Evolutionary conservation across 1,140 invertebrate genomes (phyloP).

Genomic region (Drosophila suzukii): DNA sequence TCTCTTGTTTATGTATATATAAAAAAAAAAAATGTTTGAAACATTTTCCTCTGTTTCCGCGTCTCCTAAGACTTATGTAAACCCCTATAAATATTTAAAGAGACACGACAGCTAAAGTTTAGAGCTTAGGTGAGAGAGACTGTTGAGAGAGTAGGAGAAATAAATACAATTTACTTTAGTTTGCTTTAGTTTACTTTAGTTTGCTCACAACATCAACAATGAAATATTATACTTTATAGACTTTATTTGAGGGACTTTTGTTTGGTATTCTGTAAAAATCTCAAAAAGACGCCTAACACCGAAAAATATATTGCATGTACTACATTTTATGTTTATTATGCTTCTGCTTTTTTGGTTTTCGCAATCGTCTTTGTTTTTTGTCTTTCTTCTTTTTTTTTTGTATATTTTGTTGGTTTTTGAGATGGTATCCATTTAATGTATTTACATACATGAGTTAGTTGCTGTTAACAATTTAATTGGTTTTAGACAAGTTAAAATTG

Average conservation of each 20-base stretch:
- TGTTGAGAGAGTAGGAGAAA: slow-evolving; percentile 68
- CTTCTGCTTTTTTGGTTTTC: slow-evolving; percentile 33
- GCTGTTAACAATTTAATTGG: slow-evolving; percentile 68
- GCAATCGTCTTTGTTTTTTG: not conserved
- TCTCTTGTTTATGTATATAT: slow-evolving; percentile 41
- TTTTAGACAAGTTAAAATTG: slow-evolving; percentile 51
- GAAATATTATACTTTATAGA: slow-evolving; percentile 74
- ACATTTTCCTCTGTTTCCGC: slow-evolving; percentile 32
- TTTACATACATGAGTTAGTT: slow-evolving; percentile 77
- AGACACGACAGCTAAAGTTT: slow-evolving; percentile 75
- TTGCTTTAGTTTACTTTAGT: slow-evolving; percentile 53
- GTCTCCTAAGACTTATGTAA: slow-evolving; percentile 51
- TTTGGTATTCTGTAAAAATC: slow-evolving; percentile 78
- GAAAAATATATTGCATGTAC: slow-evolving; percentile 84
- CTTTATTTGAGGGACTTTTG: slow-evolving; percentile 48
- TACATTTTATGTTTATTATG: slow-evolving; percentile 69
- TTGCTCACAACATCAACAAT: slow-evolving; percentile 84
- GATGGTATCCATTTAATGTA: slow-evolving; percentile 37
- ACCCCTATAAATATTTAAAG: slow-evolving; percentile 71
- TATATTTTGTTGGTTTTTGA: slow-evolving; percentile 37
- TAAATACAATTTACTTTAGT: slow-evolving; percentile 63
- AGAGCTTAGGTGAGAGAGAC: slow-evolving; percentile 69
- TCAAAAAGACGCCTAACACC: slow-evolving; percentile 85
- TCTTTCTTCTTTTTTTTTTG: slow-evolving; percentile 1
- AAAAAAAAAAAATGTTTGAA: slow-evolving; percentile 55